phyloP scores from a whole-genome alignment of 2,888 invertebrate genomes.

The Sepioteuthis lessoniana region DNA sequence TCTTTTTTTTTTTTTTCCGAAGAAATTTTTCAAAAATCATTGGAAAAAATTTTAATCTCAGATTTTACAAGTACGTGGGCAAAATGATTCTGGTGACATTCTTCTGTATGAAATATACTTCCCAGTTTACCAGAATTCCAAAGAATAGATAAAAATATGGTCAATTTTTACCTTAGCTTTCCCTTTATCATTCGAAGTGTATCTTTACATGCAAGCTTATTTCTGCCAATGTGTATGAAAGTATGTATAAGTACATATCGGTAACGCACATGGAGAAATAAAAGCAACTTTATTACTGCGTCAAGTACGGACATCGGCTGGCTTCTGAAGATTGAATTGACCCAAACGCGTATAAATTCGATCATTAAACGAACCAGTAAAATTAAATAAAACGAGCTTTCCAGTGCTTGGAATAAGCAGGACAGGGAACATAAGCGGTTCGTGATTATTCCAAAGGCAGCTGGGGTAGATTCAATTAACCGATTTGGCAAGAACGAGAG shows the following conservation, averaged over 20 bases:
- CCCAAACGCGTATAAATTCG: conserved; percentile 23
- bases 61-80: too few relatives aligned
- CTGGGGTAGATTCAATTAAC: conserved; percentile 14
- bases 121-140: too few relatives aligned
- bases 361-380: conserved; percentile 33
- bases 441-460: not conserved
- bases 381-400: not conserved
- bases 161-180: not conserved
- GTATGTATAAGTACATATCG: not conserved
- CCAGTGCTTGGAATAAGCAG: not conserved
- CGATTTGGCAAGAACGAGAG: not conserved
- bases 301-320: conserved; percentile 21
- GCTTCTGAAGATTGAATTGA: conserved; percentile 23
- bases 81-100: too few relatives aligned
- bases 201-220: not conserved
- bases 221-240: not conserved
- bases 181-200: not conserved
- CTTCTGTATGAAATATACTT: too few relatives aligned
- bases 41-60: too few relatives aligned
- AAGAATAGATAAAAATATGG: not conserved
- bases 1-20: too few relatives aligned
- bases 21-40: too few relatives aligned
- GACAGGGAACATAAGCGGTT: not conserved
- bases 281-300: not conserved
- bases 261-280: not conserved